These are phyloP conservation scores for Dendrocincla tyrannina DNA, from an alignment of 2,797 vertebrate genomes.

Conservation along the genomic window DNA sequence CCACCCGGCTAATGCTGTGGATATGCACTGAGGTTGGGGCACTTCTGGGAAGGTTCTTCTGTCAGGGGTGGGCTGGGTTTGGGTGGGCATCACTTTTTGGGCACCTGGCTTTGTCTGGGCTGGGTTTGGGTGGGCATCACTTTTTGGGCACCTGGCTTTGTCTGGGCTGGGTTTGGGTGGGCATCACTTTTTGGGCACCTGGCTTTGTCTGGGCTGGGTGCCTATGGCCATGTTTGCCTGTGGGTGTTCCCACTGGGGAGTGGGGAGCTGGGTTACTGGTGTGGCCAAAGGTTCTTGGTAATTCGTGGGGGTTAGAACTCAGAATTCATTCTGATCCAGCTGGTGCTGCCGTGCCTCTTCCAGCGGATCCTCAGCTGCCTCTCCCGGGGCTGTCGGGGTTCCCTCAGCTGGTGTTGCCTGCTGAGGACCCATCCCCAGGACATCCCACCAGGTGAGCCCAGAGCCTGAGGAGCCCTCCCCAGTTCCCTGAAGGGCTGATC, in stretches of 20 bases:
- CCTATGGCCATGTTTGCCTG: rapidly evolving
- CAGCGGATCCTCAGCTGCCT: rapidly evolving
- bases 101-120: rapidly evolving
- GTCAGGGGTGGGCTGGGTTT: rapidly evolving
- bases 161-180: neutral
- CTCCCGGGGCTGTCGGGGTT: rapidly evolving
- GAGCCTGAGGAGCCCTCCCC: rapidly evolving
- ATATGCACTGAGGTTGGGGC: rapidly evolving
- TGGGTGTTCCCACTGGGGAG: rapidly evolving
- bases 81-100: neutral
- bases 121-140: rapidly evolving
- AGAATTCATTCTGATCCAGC: rapidly evolving
- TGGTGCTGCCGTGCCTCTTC: neutral
- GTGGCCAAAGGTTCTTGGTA: rapidly evolving
- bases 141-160: neutral
- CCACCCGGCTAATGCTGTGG: rapidly evolving
- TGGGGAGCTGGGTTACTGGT: rapidly evolving
- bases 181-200: rapidly evolving
- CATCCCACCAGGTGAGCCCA: rapidly evolving
- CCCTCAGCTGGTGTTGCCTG: neutral
- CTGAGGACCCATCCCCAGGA: rapidly evolving
- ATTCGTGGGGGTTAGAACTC: rapidly evolving
- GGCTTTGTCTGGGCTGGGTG: rapidly evolving
- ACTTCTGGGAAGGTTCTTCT: neutral
- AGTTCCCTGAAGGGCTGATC: neutral